These are phyloP conservation scores for Pantherophis guttatus DNA, from an alignment of 2,113 vertebrate species.

Conservation along the genomic window DNA sequence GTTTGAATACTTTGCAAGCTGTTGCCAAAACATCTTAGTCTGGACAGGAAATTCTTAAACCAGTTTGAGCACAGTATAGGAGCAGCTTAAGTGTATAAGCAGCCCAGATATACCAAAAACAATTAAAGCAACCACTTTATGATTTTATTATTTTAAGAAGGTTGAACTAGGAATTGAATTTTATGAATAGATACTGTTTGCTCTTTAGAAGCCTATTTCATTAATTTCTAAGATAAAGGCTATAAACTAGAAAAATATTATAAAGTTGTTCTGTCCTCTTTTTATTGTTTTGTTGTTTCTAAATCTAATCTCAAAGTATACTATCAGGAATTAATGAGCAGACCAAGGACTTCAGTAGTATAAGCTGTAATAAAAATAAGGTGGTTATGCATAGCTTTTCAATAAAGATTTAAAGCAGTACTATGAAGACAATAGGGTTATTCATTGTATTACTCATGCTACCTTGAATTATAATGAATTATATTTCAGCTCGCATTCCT, in stretches of 20 bases:
- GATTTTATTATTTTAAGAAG: not conserved
- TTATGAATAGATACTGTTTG: not conserved
- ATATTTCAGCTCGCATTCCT: slow-evolving; percentile 56
- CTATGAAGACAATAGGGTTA: slow-evolving; percentile 57
- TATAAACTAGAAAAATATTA: not conserved
- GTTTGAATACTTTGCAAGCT: not conserved
- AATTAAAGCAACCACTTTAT: not conserved
- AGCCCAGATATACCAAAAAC: not conserved
- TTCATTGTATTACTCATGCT: slow-evolving; percentile 38
- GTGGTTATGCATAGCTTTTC: slow-evolving; percentile 58
- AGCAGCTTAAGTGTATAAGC: not conserved
- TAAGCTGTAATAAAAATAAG: slow-evolving; percentile 49
- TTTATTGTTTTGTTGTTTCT: not conserved
- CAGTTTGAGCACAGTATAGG: not conserved
- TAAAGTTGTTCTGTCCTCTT: not conserved
- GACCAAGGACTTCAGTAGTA: slow-evolving; percentile 42
- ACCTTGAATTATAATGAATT: slow-evolving; percentile 56
- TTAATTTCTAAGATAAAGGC: not conserved
- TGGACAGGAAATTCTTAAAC: not conserved
- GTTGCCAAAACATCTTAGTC: not conserved
- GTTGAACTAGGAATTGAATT: not conserved
- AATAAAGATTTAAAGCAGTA: slow-evolving; percentile 37
- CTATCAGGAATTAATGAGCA: slow-evolving; percentile 27
- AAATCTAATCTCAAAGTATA: slow-evolving; percentile 12
- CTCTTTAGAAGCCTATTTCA: not conserved